Base-by-base conservation (phyloP, 2,797 vertebrate species). In the Synanceia verrucosa region DNA sequence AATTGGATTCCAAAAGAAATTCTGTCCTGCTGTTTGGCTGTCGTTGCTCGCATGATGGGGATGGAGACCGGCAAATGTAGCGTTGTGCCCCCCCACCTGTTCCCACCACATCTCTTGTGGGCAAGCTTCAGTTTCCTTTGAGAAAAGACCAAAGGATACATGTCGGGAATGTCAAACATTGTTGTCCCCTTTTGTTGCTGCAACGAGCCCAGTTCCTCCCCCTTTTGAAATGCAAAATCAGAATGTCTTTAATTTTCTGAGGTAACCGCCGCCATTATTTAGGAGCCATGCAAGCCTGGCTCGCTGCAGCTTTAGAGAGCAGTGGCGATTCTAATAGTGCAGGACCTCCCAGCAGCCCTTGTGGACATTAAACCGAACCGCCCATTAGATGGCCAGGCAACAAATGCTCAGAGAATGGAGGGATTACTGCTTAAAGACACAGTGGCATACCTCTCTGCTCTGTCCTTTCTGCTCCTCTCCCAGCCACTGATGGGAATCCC, bases 391-490 rank as follows among this genome's bases (percentile, higher is more conserved):
- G 86, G 88, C 73, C 79, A n/a, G 70, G 88, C 88, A 90, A 91
- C 90, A 93, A 93, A 93, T 82, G 86, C 91, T 91, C 84, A 1
- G 70, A 89, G 86, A 89, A 91, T 87, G 81, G 83, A 89, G 78
- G 85, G 87, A 92, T 93, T 92, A 91, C 83, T 66, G 88, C 89
- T 94, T 93, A 93, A 94, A 94, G 94, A 92, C 88, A 91, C 92
- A 91, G 92, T 70, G 85, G 70, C 87, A 65, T 84, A n/a, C n/a
- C 62, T 59, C 78, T 65, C 52, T 37, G 23, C 78, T 57, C 61
- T 23, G 29, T 57, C 69, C 41, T 61, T 58, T 46, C 50, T 46
- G 52, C 73, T 68, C 34, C 64, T 63, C 65, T 70, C 62, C 46
- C 66, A 43, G 64, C 36, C 67, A 56, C 57, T 56, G 68, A 72